phyloP scores from a whole-genome alignment of 1,140 invertebrate genomes.

The Lepidotrigona ventralis region DNA sequence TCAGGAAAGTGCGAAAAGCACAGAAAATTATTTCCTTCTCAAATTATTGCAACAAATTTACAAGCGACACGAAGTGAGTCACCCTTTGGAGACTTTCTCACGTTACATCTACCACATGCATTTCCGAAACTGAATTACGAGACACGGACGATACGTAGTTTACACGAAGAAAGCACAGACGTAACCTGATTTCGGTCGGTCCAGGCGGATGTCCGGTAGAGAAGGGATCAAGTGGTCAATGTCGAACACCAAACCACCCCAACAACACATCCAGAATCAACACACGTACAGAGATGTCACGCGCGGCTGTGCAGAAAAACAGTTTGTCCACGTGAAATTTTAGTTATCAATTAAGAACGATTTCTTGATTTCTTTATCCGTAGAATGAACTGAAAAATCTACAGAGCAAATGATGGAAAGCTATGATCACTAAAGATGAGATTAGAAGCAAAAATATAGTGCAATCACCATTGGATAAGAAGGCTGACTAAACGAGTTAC shows the following conservation, averaged over 20 bases:
- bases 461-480: background rate
- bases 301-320: background rate
- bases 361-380: no score
- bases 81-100: conserved; percentile 18
- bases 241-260: conserved; percentile 18
- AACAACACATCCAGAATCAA: conserved; percentile 61
- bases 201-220: conserved; percentile 71
- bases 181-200: conserved; percentile 47
- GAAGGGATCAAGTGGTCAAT: conserved; percentile 69
- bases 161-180: background rate
- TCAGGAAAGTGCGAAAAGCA: no score
- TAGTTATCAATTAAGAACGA: no score
- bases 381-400: no score
- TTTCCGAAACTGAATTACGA: conserved; percentile 21
- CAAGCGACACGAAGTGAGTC: background rate
- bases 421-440: background rate
- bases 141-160: background rate
- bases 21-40: background rate
- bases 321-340: background rate
- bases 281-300: conserved; percentile 30
- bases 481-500: background rate
- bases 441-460: background rate
- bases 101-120: background rate
- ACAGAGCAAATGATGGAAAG: no score
- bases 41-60: background rate